phyloP scores from a whole-genome alignment of 1,140 invertebrate genomes.

The Neuroterus valhalla region DNA sequence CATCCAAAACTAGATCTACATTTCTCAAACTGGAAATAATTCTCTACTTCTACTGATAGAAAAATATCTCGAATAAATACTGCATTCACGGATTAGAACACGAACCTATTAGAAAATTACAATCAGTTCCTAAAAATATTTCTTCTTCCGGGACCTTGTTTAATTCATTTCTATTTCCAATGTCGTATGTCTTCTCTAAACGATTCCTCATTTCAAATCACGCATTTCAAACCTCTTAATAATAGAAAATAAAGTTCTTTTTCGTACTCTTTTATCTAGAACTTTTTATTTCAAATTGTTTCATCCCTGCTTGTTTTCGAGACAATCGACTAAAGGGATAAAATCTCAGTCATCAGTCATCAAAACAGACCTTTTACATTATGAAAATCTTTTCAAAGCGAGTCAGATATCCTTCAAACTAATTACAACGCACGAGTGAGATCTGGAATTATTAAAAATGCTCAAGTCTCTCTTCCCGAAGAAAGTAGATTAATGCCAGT shows the following conservation, averaged over 20 bases:
- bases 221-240: slow-evolving; percentile 30
- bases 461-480: background rate
- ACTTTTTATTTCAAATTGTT: slow-evolving; percentile 17
- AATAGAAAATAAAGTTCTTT: background rate
- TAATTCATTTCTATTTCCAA: too few relatives aligned
- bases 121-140: too few relatives aligned
- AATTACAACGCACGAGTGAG: background rate
- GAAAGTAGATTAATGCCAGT: background rate
- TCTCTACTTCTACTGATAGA: too few relatives aligned
- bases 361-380: background rate
- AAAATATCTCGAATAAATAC: too few relatives aligned
- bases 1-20: too few relatives aligned
- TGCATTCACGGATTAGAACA: too few relatives aligned
- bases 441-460: slow-evolving; percentile 13
- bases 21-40: too few relatives aligned
- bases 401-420: background rate
- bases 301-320: background rate
- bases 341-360: background rate
- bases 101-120: too few relatives aligned
- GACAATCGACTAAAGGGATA: background rate
- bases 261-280: background rate
- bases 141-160: too few relatives aligned
- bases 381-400: background rate
- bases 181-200: slow-evolving; percentile 77
- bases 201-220: slow-evolving; percentile 68